These are phyloP conservation scores for Oxyruncus cristatus DNA, from an alignment of 2,113 vertebrate species.

Conservation along the genomic window DNA sequence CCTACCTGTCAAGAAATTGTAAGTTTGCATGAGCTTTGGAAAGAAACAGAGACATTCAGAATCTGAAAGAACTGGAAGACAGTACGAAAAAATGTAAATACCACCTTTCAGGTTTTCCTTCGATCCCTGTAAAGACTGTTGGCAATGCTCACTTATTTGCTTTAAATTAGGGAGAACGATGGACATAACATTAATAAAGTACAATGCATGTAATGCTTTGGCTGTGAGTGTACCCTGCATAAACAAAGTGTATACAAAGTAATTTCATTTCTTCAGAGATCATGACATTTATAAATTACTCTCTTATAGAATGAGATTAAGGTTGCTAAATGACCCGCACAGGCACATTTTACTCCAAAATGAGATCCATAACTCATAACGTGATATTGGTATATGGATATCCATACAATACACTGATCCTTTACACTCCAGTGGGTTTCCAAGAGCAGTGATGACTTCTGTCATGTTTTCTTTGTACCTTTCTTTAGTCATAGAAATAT, in stretches of 20 bases:
- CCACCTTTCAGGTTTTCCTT: background rate
- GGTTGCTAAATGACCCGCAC: slow-evolving; percentile 18
- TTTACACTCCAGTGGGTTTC: background rate
- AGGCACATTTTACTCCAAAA: slow-evolving; percentile 61
- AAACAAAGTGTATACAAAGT: slow-evolving; percentile 23
- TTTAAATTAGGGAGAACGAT: background rate
- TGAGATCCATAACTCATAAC: slow-evolving; percentile 44
- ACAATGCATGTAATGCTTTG: background rate
- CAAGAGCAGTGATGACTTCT: background rate
- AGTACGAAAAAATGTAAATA: background rate
- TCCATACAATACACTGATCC: background rate
- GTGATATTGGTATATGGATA: background rate
- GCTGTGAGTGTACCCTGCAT: background rate
- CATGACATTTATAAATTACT: slow-evolving; percentile 57
- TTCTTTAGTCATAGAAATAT: background rate
- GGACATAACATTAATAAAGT: slow-evolving; percentile 1
- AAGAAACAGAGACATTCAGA: background rate
- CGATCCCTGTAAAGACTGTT: background rate
- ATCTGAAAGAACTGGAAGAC: background rate
- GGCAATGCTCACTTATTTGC: background rate
- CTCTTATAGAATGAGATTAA: slow-evolving; percentile 53
- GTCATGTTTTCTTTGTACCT: background rate
- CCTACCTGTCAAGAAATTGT: background rate
- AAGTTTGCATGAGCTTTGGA: background rate
- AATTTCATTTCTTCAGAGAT: slow-evolving; percentile 48